Evolutionary conservation across 1,140 invertebrate species (phyloP), one percentile per base, ranked within the genome.

Genomic region (Drosophila grimshawi): DNA sequence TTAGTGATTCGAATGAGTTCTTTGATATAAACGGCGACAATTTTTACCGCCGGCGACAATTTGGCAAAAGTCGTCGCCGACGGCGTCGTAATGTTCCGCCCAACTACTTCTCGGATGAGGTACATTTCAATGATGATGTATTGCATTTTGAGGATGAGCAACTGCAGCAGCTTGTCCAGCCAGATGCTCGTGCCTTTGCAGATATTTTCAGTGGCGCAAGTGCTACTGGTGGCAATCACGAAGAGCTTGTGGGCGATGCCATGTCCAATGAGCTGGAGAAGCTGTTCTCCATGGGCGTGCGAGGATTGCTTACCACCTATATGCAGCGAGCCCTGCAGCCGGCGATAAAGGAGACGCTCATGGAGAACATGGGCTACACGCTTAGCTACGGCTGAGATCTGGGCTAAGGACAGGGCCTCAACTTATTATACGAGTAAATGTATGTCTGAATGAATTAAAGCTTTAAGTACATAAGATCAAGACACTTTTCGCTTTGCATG

Each of bases 301-400:
- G 96, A 61, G 95, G 96, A 4, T 93, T 96, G n/a, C 88, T 97
- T 30, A 97, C 96, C 0, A 95, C 95, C 33, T 97, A 97, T 78
- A 96, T 97, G 94, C 96, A 97, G 86, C 95, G 95, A 78, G 95
- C 96, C 80, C 91, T 97, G 29, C 96, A 97, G 90, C 96, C 96
- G 10, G 96, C 96, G 30, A 96, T 97, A 43, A 96, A 96, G 91
- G 96, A 97, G 80, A 96, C 96, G 2, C 92, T 97, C 10, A 97
- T 97, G 96, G 93, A 95, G 68, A 96, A 96, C 83, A 96, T 97
- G 95, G 96, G 96, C 8, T 97, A 97, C 81, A 96, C 96, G 2
- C 94, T 97, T 69, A 97, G 96, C 46, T 97, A 97, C 88, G 96
- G 96, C 71, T 92, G 63, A 82, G 3, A 29, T n/a, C 32, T 4